Conservation (phyloP, 1,140 invertebrate genomes). For the Macrocentrus cingulum region DNA sequence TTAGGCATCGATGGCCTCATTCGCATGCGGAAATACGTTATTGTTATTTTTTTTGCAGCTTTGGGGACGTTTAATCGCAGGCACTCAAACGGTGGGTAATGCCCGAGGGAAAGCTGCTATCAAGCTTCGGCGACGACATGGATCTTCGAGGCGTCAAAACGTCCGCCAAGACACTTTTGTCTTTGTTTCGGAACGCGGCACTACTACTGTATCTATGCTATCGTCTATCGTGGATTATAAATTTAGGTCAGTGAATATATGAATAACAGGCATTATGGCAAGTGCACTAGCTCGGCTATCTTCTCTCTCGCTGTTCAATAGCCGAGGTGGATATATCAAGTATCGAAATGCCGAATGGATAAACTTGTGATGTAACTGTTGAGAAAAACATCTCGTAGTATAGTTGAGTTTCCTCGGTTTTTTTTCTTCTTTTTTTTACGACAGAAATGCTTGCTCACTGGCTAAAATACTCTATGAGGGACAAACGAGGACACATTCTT, state of each 20-base stretch:
- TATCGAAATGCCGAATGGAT: conserved; percentile 10
- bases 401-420: background rate
- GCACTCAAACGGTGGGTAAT: too few species aligned
- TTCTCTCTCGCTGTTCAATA: conserved; percentile 1
- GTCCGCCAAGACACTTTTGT: too few species aligned
- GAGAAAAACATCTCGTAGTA: background rate
- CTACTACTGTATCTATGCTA: too few species aligned
- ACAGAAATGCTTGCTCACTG: background rate
- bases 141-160: too few species aligned
- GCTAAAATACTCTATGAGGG: background rate
- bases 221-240: conserved; percentile 21
- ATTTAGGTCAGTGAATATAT: conserved; percentile 31
- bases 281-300: conserved; percentile 15
- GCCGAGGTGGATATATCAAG: conserved; percentile 3
- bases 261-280: conserved; percentile 23
- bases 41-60: too few species aligned
- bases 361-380: background rate
- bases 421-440: background rate
- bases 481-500: too few species aligned
- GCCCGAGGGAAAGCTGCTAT: too few species aligned
- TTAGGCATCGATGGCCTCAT: too few species aligned
- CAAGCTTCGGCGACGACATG: too few species aligned
- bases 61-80: too few species aligned
- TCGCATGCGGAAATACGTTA: too few species aligned
- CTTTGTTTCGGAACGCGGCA: background rate